Evolutionary conservation across 2,888 invertebrate genomes (phyloP).

Genomic region (Bruchidius siliquastri): DNA sequence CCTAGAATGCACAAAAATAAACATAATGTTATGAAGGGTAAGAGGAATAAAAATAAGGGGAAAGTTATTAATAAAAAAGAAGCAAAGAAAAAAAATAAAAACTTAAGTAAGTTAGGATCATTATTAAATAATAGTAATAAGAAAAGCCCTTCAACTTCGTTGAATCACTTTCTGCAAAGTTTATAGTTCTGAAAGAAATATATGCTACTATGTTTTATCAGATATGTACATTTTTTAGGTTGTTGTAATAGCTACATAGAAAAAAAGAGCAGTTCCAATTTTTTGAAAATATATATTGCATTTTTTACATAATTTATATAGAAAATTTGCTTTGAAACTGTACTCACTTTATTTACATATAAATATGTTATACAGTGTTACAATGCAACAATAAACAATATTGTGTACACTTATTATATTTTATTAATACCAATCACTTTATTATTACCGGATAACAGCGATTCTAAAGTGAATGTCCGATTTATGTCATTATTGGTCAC

Average conservation of each 20-base stretch:
- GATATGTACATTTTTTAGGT: too few relatives aligned
- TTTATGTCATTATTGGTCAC: not conserved
- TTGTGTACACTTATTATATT: not conserved
- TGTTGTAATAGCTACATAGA: too few relatives aligned
- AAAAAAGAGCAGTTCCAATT: too few relatives aligned
- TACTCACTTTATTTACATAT: too few relatives aligned
- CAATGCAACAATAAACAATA: too few relatives aligned
- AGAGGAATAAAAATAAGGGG: not conserved
- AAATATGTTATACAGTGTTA: too few relatives aligned
- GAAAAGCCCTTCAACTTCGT: not conserved
- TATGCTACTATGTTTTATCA: too few relatives aligned
- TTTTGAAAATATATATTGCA: too few relatives aligned
- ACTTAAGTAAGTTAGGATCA: not conserved
- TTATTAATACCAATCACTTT: not conserved
- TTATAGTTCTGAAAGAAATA: not conserved
- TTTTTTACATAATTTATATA: too few relatives aligned
- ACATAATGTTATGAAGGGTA: not conserved
- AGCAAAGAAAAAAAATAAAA: not conserved
- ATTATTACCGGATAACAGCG: not conserved
- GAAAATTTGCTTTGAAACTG: too few relatives aligned
- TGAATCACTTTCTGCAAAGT: not conserved
- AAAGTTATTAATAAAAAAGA: not conserved
- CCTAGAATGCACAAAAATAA: not conserved
- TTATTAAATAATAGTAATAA: not conserved
- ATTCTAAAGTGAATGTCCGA: not conserved